Percentiles rank a stretch among this genome's conserved stretches.
Evolutionary conservation across 2,113 vertebrate genomes (phyloP).

Genomic region (Stegastes partitus): DNA sequence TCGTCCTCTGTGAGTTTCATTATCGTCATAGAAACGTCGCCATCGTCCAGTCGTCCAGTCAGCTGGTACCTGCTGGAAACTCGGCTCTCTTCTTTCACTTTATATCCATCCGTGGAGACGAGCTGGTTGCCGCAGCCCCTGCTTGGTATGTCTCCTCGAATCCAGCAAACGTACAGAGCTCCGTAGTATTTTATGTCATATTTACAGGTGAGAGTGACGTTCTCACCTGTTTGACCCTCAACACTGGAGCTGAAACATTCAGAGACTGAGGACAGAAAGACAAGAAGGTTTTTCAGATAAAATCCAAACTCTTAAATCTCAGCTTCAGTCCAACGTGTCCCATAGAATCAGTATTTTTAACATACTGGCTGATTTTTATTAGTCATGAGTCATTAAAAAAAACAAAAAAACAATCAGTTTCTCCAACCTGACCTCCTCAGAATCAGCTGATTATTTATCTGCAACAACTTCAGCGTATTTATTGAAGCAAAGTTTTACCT

Average conservation of each 20-base stretch:
- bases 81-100: background rate
- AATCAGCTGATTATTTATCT: too few relatives aligned
- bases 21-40: slow-evolving; percentile 62
- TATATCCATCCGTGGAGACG: background rate
- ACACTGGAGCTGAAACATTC: fast-evolving
- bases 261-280: slow-evolving; percentile 29
- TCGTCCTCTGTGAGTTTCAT: slow-evolving; percentile 9
- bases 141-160: fast-evolving
- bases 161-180: background rate
- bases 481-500: too few relatives aligned
- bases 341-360: too few relatives aligned
- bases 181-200: fast-evolving
- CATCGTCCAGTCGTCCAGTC: slow-evolving; percentile 38
- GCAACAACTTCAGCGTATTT: too few relatives aligned
- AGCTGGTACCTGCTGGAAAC: slow-evolving; percentile 36
- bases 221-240: background rate
- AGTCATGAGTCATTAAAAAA: too few relatives aligned
- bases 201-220: slow-evolving; percentile 35
- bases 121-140: fast-evolving
- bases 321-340: too few relatives aligned
- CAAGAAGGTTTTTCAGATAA: background rate
- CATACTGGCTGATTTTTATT: too few relatives aligned
- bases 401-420: too few relatives aligned
- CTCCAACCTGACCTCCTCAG: too few relatives aligned
- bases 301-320: too few relatives aligned